Evolutionary conservation across 2,888 invertebrate genomes (phyloP).

Genomic region (Lasiommata megera): DNA sequence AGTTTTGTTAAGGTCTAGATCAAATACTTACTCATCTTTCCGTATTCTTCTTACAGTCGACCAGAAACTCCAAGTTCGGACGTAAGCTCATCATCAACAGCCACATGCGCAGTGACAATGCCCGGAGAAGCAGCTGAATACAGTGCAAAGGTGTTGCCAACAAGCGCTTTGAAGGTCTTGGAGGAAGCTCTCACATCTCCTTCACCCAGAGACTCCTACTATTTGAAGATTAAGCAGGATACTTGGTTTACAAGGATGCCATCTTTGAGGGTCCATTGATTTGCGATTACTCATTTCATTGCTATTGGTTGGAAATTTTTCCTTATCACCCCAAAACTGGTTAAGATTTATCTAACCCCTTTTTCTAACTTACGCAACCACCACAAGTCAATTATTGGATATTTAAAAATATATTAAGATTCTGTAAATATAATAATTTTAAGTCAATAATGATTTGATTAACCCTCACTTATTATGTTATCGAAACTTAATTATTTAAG

Average conservation of each 20-base stretch:
- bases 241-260: constrained; percentile 78
- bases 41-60: constrained; percentile 51
- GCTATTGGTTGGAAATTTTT: neutral
- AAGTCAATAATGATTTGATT: constrained; percentile 18
- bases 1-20: too few species aligned
- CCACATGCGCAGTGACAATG: constrained; percentile 75
- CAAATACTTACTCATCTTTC: too few species aligned
- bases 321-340: neutral
- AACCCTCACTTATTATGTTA: neutral
- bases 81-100: constrained; percentile 58
- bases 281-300: neutral
- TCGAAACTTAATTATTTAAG: constrained; percentile 2
- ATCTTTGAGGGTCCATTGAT: constrained; percentile 63
- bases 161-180: constrained; percentile 81
- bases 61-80: constrained; percentile 75
- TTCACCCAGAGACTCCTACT: constrained; percentile 78
- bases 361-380: constrained; percentile 4
- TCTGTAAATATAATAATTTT: constrained; percentile 28
- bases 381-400: constrained; percentile 22
- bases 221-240: constrained; percentile 73
- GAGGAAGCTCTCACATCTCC: constrained; percentile 83
- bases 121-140: constrained; percentile 83
- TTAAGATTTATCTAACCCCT: neutral
- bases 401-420: constrained; percentile 17
- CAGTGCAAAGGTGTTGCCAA: constrained; percentile 83